A percentile compares a stretch with the other conserved stretches of the same genome.
Conservation (phyloP, 2,113 vertebrate genomes). For the Sorex fumeus region DNA sequence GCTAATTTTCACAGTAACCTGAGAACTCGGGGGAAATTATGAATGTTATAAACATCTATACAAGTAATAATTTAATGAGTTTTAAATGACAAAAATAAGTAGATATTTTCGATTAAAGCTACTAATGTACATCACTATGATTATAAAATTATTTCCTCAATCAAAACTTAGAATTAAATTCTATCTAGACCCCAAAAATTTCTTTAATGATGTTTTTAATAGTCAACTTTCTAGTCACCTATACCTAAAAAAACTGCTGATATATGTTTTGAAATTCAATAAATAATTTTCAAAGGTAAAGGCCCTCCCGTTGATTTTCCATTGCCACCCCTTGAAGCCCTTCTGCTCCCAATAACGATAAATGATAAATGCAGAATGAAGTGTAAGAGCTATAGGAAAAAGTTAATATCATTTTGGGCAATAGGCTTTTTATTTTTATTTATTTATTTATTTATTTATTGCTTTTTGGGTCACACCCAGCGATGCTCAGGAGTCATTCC, state of each 20-base stretch:
- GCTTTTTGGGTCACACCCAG: no score
- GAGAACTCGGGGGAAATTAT: slow-evolving; percentile 15
- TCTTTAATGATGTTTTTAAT: slow-evolving; percentile 19
- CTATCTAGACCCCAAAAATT: neutral
- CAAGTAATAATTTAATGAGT: slow-evolving; percentile 4
- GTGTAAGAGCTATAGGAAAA: neutral
- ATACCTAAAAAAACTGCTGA: neutral
- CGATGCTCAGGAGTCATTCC: no score
- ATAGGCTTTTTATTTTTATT: slow-evolving; percentile 62
- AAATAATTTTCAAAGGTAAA: slow-evolving; percentile 18
- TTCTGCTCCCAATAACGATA: neutral
- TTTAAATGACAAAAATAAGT: slow-evolving; percentile 7
- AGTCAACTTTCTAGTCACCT: slow-evolving; percentile 34
- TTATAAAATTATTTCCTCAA: slow-evolving; percentile 1
- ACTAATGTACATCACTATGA: neutral
- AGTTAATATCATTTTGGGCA: slow-evolving; percentile 12
- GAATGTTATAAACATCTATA: neutral
- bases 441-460: no score
- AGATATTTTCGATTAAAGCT: neutral
- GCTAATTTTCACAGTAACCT: neutral
- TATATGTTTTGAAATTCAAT: neutral
- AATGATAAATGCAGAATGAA: slow-evolving; percentile 34
- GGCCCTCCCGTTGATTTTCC: no score
- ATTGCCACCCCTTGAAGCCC: neutral
- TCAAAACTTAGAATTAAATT: neutral